Percentiles rank a stretch among this genome's conserved stretches.
phyloP scores from a whole-genome alignment of 2,113 vertebrate species.

The Saccopteryx leptura region DNA sequence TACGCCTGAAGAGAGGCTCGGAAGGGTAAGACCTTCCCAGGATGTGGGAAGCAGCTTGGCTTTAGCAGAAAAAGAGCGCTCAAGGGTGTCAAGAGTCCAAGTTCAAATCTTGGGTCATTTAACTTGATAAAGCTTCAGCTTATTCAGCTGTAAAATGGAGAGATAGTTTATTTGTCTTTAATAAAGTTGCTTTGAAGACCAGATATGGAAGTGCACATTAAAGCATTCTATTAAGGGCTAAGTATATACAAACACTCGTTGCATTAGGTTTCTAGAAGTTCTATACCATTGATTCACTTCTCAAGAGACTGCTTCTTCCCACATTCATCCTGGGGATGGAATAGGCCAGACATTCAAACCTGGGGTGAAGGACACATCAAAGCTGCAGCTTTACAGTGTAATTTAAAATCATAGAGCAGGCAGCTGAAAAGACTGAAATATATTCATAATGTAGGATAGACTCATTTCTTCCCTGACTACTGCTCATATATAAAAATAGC shows the following conservation, averaged over 20 bases:
- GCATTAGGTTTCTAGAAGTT: not conserved
- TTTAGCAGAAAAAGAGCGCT: not conserved
- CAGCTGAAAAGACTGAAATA: not conserved
- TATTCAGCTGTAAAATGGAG: not conserved
- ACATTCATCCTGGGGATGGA: not conserved
- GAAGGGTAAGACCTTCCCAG: not conserved
- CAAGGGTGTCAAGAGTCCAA: not conserved
- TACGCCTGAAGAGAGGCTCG: not conserved
- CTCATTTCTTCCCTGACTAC: not conserved
- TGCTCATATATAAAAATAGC: not conserved
- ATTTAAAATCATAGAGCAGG: conserved; percentile 29
- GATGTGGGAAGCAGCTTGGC: not conserved
- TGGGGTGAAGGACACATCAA: not conserved
- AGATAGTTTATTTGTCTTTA: not conserved
- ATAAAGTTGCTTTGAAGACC: not conserved
- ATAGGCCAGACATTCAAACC: not conserved
- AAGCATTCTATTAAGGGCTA: not conserved
- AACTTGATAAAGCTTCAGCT: not conserved
- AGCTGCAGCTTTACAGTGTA: not conserved
- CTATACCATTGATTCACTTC: not conserved
- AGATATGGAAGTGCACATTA: not conserved
- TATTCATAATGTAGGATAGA: not conserved
- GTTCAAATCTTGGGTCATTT: not conserved
- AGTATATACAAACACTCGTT: not conserved
- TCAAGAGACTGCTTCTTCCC: not conserved